Evolutionary conservation across 2,888 invertebrate species (phyloP).

Genomic region (Dynastes hyllus): DNA sequence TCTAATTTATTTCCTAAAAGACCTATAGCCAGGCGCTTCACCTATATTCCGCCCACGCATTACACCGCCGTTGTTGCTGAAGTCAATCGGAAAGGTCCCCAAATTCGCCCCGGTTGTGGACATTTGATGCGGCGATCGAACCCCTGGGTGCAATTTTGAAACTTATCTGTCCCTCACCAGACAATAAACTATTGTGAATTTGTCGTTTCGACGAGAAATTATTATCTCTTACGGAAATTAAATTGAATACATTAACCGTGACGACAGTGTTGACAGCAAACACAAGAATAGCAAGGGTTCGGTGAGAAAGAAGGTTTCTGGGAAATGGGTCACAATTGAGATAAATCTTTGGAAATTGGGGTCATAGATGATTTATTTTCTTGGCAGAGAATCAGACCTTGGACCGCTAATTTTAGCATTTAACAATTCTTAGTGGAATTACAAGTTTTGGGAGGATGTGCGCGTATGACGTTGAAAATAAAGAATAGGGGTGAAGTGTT

Average conservation of each 20-base stretch:
- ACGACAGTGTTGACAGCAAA: neutral
- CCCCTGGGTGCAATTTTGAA: constrained; percentile 62
- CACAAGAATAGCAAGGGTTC: no score
- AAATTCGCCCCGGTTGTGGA: constrained; percentile 49
- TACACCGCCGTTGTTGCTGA: neutral
- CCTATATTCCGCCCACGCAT: constrained; percentile 9
- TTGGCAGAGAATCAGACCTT: no score
- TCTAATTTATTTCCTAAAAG: constrained; percentile 38
- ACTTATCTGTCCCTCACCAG: constrained; percentile 50
- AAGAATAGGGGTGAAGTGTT: no score
- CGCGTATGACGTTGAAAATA: no score
- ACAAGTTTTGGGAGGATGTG: no score
- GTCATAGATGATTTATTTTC: no score
- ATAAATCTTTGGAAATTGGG: no score
- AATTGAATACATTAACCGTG: constrained; percentile 41
- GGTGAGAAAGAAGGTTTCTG: no score
- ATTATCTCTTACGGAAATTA: constrained; percentile 44
- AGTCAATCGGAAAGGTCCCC: constrained; percentile 15
- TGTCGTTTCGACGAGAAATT: constrained; percentile 40
- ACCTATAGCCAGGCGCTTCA: constrained; percentile 22
- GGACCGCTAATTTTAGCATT: no score
- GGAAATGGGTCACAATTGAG: no score
- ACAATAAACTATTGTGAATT: constrained; percentile 45
- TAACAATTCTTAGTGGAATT: no score
- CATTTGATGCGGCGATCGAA: constrained; percentile 64